phyloP scores from a whole-genome alignment of 2,113 vertebrate genomes.

The Corydoras maculifer region DNA sequence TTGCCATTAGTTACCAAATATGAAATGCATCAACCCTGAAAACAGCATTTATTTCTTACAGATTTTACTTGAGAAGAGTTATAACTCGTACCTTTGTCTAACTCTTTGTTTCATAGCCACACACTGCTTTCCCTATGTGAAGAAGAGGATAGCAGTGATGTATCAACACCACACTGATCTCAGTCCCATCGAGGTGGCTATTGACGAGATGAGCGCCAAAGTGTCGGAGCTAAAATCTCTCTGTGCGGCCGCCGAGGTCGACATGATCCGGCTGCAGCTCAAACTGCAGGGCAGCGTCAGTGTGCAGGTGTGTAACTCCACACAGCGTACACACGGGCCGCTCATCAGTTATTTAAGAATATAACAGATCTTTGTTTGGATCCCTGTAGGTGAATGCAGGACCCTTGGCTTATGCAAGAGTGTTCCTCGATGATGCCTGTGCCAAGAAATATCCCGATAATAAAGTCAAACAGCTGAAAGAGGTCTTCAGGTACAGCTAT shows the following conservation, averaged over 20 bases:
- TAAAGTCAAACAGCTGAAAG: constrained; percentile 93
- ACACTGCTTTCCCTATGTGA: constrained; percentile 94
- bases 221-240: constrained; percentile 83
- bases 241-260: constrained; percentile 84
- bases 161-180: constrained; percentile 95
- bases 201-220: constrained; percentile 95
- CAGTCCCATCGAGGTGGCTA: constrained; percentile 95
- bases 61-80: too few relatives aligned
- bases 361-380: background rate
- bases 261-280: constrained; percentile 96
- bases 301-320: constrained; percentile 62
- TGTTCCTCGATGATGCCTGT: constrained; percentile 86
- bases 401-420: constrained; percentile 90
- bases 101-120: constrained; percentile 67
- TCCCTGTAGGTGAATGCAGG: constrained; percentile 85
- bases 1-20: too few relatives aligned
- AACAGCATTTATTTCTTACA: background rate
- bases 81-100: background rate
- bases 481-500: constrained; percentile 83
- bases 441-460: constrained; percentile 95
- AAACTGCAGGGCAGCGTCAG: constrained; percentile 96
- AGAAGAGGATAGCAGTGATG: constrained; percentile 94
- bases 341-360: background rate
- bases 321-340: constrained; percentile 8
- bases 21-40: too few relatives aligned